Evolutionary conservation across 2,888 invertebrate species (phyloP).

Genomic region (Acleris literana): DNA sequence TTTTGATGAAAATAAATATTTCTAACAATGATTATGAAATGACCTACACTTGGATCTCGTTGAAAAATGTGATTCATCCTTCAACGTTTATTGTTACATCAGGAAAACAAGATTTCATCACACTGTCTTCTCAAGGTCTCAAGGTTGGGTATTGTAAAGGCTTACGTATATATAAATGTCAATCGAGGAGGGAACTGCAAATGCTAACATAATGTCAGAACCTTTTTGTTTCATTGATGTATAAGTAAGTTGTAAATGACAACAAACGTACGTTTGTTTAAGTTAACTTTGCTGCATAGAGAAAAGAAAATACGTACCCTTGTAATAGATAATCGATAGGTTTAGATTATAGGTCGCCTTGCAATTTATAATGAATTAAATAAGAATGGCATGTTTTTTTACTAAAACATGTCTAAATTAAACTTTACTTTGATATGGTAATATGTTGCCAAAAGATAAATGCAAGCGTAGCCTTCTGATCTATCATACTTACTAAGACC

Average conservation of each 20-base stretch:
- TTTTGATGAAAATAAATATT: neutral
- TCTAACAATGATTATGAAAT: neutral
- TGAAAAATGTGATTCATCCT: slow-evolving; percentile 9
- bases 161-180: slow-evolving; percentile 23
- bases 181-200: slow-evolving; percentile 21
- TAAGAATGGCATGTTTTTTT: too few relatives aligned
- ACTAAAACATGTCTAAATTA: too few relatives aligned
- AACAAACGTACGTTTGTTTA: too few relatives aligned
- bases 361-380: too few relatives aligned
- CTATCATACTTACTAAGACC: too few relatives aligned
- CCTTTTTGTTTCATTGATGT: slow-evolving; percentile 12
- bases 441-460: too few relatives aligned
- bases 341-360: too few relatives aligned
- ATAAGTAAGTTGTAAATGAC: neutral
- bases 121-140: slow-evolving; percentile 24
- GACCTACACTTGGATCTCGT: neutral
- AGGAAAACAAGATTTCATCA: slow-evolving; percentile 5
- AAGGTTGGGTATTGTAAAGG: slow-evolving; percentile 24
- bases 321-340: too few relatives aligned
- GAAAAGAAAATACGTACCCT: too few relatives aligned
- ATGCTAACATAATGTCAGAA: slow-evolving; percentile 33
- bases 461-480: too few relatives aligned
- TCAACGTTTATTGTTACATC: slow-evolving; percentile 12
- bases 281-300: too few relatives aligned
- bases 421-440: too few relatives aligned